phyloP scores from a whole-genome alignment of 2,888 invertebrate genomes.

The Microctonus hyperodae region DNA sequence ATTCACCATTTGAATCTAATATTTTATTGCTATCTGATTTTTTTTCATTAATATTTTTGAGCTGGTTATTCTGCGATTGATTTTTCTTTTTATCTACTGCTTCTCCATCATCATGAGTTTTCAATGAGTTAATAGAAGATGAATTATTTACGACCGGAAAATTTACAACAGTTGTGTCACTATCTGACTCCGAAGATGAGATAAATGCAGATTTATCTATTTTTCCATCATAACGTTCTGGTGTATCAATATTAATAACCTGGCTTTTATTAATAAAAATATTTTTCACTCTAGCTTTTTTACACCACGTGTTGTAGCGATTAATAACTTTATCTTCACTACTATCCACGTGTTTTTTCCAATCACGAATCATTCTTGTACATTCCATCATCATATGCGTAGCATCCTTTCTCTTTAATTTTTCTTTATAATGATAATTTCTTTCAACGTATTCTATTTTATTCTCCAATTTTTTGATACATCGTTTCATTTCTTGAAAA shows the following conservation, averaged over 20 bases:
- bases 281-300: slow-evolving; percentile 30
- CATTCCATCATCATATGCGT: slow-evolving; percentile 38
- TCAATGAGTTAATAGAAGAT: not conserved
- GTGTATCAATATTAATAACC: not conserved
- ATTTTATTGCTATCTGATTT: not conserved
- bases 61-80: not conserved
- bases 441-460: slow-evolving; percentile 38
- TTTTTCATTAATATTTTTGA: not conserved
- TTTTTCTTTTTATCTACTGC: not conserved
- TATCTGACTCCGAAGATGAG: not conserved
- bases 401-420: slow-evolving; percentile 33
- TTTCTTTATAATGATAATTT: slow-evolving; percentile 35
- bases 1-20: not conserved
- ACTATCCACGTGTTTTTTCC: slow-evolving; percentile 29
- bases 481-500: slow-evolving; percentile 25
- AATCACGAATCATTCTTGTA: slow-evolving; percentile 33
- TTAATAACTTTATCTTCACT: slow-evolving; percentile 39
- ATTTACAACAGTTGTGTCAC: slow-evolving; percentile 11
- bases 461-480: slow-evolving; percentile 28
- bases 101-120: not conserved
- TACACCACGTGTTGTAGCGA: slow-evolving; percentile 43
- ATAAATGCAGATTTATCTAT: not conserved
- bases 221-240: not conserved
- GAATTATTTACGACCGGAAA: not conserved
- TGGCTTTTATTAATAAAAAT: slow-evolving; percentile 10